A percentile compares a stretch with the other conserved stretches of the same genome.
Evolutionary conservation across 2,113 vertebrate genomes (phyloP).

Genomic region (Larimichthys polyactis): DNA sequence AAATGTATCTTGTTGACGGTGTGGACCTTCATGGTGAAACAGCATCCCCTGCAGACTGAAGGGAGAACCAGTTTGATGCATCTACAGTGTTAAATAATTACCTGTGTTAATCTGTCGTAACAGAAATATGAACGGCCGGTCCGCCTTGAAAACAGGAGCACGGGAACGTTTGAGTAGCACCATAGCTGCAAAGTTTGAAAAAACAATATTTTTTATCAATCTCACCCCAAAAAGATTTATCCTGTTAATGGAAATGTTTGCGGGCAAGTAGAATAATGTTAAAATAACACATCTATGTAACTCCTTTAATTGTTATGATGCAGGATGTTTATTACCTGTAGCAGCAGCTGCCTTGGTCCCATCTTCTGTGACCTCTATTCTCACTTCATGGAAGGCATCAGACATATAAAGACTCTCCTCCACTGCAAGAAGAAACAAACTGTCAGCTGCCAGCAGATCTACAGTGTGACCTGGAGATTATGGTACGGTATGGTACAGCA

Average conservation of each 20-base stretch:
- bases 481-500: no score
- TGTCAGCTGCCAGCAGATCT: not conserved
- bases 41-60: not conserved
- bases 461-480: not conserved
- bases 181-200: slow-evolving; percentile 83
- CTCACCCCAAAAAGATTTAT: not conserved
- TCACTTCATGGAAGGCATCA: slow-evolving; percentile 89
- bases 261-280: no score
- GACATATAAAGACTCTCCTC: slow-evolving; percentile 89
- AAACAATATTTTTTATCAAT: rapidly evolving
- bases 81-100: slow-evolving; percentile 55
- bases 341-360: slow-evolving; percentile 88
- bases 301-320: not conserved
- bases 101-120: slow-evolving; percentile 89
- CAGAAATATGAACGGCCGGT: slow-evolving; percentile 90
- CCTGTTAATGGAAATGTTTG: not conserved
- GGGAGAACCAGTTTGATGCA: no score
- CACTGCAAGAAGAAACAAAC: slow-evolving; percentile 71
- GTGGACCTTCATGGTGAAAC: no score
- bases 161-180: slow-evolving; percentile 91
- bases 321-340: slow-evolving; percentile 82
- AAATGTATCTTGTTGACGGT: no score
- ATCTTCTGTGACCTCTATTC: slow-evolving; percentile 90
- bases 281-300: not conserved
- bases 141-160: slow-evolving; percentile 90